A percentile compares a stretch with the other conserved stretches of the same genome.
Evolutionary conservation across 2,888 invertebrate genomes (phyloP).

Genomic region (Micoletzkya japonica): DNA sequence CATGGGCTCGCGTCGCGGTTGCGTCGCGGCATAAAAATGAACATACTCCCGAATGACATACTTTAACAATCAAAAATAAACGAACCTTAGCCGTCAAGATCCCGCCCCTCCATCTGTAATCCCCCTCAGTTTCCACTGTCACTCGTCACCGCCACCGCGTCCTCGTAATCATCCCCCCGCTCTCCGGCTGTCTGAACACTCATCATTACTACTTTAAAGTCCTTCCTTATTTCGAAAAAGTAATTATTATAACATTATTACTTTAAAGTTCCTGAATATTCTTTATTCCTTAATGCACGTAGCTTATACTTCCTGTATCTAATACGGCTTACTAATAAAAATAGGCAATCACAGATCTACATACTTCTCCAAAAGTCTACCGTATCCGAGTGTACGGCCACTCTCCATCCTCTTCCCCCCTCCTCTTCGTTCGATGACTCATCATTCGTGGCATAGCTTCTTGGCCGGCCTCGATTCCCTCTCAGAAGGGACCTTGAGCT

Average conservation of each 20-base stretch:
- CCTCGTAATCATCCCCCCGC: conserved; percentile 13
- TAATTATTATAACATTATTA: too few species aligned
- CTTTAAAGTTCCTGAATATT: too few species aligned
- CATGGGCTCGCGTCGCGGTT: too few species aligned
- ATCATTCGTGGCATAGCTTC: conserved; percentile 16
- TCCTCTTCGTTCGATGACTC: conserved; percentile 22
- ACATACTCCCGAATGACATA: too few species aligned
- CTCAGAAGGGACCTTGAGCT: conserved; percentile 14
- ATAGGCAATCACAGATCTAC: too few species aligned
- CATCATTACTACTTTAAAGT: background rate
- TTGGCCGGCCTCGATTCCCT: background rate
- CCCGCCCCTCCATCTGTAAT: background rate
- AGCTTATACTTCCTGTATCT: too few species aligned
- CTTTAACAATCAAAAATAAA: background rate
- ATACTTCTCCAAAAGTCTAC: too few species aligned
- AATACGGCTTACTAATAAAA: background rate
- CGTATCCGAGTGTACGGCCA: too few species aligned
- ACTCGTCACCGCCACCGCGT: background rate
- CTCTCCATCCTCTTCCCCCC: background rate
- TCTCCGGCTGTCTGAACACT: background rate
- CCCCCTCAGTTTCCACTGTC: conserved; percentile 7
- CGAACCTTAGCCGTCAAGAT: conserved; percentile 6
- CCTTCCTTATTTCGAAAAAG: too few species aligned
- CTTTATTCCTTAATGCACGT: too few species aligned
- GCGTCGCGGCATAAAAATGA: too few species aligned